phyloP scores from a whole-genome alignment of 2,113 vertebrate genomes.

The Otus sunia region DNA sequence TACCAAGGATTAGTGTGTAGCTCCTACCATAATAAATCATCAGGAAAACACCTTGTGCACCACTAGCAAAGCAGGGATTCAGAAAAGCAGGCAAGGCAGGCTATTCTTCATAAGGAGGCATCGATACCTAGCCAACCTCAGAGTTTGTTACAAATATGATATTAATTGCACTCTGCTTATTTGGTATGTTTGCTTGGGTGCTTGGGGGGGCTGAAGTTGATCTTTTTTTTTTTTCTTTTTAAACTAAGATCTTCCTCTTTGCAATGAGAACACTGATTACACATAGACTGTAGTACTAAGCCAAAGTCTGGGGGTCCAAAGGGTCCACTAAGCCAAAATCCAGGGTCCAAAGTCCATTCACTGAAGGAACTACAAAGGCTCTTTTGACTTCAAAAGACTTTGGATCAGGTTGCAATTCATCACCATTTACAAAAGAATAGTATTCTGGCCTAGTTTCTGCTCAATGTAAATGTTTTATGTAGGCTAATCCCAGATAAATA shows the following conservation, averaged over 20 bases:
- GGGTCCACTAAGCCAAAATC: background rate
- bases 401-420: background rate
- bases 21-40: constrained; percentile 30
- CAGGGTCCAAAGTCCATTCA: background rate
- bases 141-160: background rate
- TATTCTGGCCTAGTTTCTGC: constrained; percentile 37
- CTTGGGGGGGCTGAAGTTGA: background rate
- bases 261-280: background rate
- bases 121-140: background rate
- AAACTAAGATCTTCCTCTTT: background rate
- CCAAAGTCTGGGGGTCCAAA: background rate
- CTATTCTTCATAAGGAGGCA: background rate
- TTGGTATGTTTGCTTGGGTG: background rate
- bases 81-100: background rate
- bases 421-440: background rate
- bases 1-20: constrained; percentile 39
- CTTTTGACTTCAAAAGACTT: background rate
- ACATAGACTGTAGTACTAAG: background rate
- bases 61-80: background rate
- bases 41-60: background rate
- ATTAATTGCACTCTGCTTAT: background rate
- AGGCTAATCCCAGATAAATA: constrained; percentile 74
- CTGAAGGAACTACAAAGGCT: background rate
- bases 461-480: constrained; percentile 50
- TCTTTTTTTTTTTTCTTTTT: background rate